Conservation (phyloP, 2,113 vertebrate genomes). For the Haplotaxodon microlepis region DNA sequence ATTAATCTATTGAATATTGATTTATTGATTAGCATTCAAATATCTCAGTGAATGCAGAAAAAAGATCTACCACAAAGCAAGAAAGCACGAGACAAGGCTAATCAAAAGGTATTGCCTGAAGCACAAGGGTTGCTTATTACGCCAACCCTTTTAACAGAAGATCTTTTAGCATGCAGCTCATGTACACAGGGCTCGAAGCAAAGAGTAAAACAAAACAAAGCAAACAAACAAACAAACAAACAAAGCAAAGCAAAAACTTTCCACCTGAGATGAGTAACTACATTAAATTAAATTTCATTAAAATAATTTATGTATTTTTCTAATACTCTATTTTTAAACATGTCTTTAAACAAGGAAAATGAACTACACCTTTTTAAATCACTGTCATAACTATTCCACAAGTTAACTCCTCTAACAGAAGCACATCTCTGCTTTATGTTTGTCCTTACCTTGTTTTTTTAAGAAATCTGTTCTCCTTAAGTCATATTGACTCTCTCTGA, state of each 20-base stretch:
- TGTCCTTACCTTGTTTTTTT: background rate
- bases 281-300: background rate
- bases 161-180: background rate
- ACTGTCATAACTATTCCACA: background rate
- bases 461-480: background rate
- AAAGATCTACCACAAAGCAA: background rate
- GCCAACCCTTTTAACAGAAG: background rate
- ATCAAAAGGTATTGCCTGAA: background rate
- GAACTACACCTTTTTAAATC: background rate
- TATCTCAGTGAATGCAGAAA: background rate
- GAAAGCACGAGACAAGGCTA: background rate
- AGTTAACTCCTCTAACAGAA: background rate
- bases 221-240: background rate
- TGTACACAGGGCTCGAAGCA: rapidly evolving
- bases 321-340: background rate
- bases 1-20: background rate
- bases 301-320: background rate
- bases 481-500: rapidly evolving
- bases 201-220: background rate
- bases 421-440: rapidly evolving
- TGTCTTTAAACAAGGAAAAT: background rate
- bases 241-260: background rate
- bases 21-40: background rate
- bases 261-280: background rate
- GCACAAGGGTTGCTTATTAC: background rate